Base-by-base conservation (phyloP, 2,113 vertebrate species). In the Sturnus vulgaris region DNA sequence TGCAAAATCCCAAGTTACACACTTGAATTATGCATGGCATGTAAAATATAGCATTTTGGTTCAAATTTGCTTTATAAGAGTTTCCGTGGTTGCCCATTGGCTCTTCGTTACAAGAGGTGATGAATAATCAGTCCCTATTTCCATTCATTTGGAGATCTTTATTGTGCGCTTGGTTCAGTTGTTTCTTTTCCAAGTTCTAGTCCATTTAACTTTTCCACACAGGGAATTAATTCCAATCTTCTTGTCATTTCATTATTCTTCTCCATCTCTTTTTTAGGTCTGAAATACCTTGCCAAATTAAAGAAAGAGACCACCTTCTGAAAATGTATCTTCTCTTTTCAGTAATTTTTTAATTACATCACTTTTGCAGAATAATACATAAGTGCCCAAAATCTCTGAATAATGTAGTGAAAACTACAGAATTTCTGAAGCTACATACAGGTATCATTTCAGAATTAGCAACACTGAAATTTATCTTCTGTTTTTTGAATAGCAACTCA, bases 41-140 rank as follows among this genome's bases (percentile, higher is more conserved):
- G 28, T 73, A 92, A 90, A 95, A 77, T 33, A 61, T 4, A 90
- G 35, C 19, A 61, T 90, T 87, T 92, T 61, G 14, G 57, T 82
- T 91, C 75, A 82, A 80, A 83, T 70, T 86, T 82, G 50, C 21
- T 90, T 76, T 77, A 59, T 88, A 30, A 73, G 63, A 77, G 53
- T 94, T 87, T 85, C 87, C 85, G n/a, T 59, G n/a, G 78, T 49
- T 93, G 66, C 63, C 90, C 71, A 90, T 55, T 96, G 93, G 55
- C 70, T 90, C 46, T 69, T 82, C 75, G 50, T 88, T 93, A 72
- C 1, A 9, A 93, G 57, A 88, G 31, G 37, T 80, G 68, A 95
- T 94, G 96, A 94, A 93, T 93, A 94, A 94, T 96, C 63, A 93
- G 46, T 82, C 63, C 30, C 65, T 61, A 95, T 95, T 95, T 94